Evolutionary conservation across 2,113 vertebrate genomes (phyloP).

Genomic region (Antechinus flavipes): DNA sequence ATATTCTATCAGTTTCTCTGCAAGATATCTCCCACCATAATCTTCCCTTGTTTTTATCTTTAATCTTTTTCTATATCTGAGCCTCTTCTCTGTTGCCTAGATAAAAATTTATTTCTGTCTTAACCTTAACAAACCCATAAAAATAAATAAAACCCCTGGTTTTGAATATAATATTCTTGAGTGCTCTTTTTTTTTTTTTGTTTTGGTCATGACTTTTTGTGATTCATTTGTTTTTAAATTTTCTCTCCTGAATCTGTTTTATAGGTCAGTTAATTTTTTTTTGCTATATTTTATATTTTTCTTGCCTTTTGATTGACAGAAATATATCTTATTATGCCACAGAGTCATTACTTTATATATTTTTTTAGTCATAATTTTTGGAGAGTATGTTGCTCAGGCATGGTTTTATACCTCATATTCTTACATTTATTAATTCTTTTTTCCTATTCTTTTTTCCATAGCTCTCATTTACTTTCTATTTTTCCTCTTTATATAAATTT

Average conservation of each 20-base stretch:
- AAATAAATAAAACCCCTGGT: no score
- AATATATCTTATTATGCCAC: not conserved
- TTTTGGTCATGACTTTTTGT: not conserved
- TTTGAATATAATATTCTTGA: not conserved
- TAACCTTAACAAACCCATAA: not conserved
- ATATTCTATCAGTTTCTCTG: not conserved
- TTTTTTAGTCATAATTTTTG: not conserved
- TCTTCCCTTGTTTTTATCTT: not conserved
- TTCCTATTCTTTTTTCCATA: not conserved
- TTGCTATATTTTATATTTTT: not conserved
- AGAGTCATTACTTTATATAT: not conserved
- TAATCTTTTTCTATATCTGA: not conserved
- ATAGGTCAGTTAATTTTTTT: not conserved
- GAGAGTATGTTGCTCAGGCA: not conserved
- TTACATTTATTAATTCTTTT: not conserved
- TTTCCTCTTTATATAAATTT: not conserved
- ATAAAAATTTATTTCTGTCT: not conserved
- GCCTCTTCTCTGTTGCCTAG: not conserved
- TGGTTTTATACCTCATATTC: not conserved
- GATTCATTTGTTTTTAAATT: not conserved
- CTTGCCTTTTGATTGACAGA: not conserved
- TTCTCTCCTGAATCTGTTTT: not conserved
- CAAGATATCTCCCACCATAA: not conserved
- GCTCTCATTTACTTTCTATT: not conserved
- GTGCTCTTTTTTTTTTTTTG: not conserved